These are phyloP conservation scores for Bucorvus abyssinicus DNA, from an alignment of 2,797 vertebrate genomes.

Conservation along the genomic window DNA sequence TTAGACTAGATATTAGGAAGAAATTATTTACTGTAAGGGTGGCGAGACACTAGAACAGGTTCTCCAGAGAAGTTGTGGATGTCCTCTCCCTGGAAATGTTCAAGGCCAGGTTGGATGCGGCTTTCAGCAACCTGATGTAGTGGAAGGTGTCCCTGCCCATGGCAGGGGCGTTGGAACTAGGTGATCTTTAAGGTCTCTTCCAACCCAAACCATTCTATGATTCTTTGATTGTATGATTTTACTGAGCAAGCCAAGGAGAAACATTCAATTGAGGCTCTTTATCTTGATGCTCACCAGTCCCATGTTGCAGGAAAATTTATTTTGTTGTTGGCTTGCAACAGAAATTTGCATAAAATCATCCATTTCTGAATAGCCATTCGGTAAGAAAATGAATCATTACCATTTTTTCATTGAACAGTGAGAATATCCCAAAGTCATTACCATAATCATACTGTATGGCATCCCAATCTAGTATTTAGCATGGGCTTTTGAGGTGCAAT, in stretches of 20 bases:
- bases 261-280: not conserved
- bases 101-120: no score
- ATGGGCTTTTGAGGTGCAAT: not conserved
- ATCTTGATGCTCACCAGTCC: not conserved
- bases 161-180: no score
- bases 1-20: no score
- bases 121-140: no score
- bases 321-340: not conserved
- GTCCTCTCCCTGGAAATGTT: no score
- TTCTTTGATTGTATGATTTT: not conserved
- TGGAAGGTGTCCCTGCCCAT: no score
- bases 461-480: not conserved
- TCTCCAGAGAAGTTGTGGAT: no score
- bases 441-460: not conserved
- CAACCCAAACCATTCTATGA: no score
- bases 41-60: no score
- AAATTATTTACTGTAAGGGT: no score
- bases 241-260: not conserved
- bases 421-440: not conserved
- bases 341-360: not conserved
- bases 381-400: not conserved
- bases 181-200: no score
- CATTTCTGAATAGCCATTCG: not conserved
- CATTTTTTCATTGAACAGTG: not conserved
- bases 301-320: not conserved